Conservation (phyloP, 1,140 invertebrate species). For the Bombus haemorrhoidalis region DNA sequence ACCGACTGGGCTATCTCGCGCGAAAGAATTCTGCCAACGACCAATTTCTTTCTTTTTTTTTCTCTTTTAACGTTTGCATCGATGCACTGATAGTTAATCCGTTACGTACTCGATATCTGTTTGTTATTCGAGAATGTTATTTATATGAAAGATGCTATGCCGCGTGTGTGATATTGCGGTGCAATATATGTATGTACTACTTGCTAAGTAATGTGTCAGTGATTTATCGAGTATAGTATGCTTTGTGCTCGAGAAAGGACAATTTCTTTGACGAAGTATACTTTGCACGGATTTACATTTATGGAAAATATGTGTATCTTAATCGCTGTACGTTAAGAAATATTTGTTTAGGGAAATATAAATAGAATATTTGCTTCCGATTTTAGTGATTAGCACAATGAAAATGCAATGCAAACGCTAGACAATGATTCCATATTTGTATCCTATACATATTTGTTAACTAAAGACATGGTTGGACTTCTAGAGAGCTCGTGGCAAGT, state of each 20-base stretch:
- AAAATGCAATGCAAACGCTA: neutral
- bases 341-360: too few relatives aligned
- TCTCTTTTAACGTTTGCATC: too few relatives aligned
- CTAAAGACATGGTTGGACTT: slow-evolving; percentile 1
- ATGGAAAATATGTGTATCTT: neutral
- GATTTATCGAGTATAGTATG: neutral
- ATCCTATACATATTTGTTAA: slow-evolving; percentile 5
- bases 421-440: slow-evolving; percentile 10
- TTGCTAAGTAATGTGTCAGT: neutral
- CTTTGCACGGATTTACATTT: neutral
- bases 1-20: neutral
- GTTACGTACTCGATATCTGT: neutral
- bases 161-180: neutral
- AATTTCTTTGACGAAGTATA: neutral
- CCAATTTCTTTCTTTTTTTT: neutral
- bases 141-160: neutral
- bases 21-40: neutral
- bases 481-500: neutral
- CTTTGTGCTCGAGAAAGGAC: neutral
- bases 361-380: neutral
- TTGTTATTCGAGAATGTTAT: neutral
- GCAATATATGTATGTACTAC: too few relatives aligned
- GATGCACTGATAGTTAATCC: neutral
- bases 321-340: neutral
- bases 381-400: neutral